These are phyloP conservation scores for Zaprionus ghesquierei DNA, from an alignment of 1,140 invertebrate species.

Conservation along the genomic window DNA sequence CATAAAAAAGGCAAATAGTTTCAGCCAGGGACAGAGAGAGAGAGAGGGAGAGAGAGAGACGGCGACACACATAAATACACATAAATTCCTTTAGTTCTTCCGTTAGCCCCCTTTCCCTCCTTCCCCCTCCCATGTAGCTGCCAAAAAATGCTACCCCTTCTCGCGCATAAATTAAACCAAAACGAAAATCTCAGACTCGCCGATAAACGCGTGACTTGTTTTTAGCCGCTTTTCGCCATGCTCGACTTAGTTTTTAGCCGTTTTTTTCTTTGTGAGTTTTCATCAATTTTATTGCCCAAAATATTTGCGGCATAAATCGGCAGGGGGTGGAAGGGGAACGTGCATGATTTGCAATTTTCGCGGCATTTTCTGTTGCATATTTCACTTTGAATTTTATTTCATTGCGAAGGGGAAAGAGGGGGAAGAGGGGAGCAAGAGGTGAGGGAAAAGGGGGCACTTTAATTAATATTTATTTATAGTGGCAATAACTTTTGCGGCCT, in stretches of 20 bases:
- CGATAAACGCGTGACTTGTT: slow-evolving; percentile 57
- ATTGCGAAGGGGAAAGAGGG: no score
- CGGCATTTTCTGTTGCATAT: slow-evolving; percentile 36
- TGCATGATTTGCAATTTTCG: slow-evolving; percentile 18
- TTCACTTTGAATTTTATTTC: slow-evolving; percentile 38
- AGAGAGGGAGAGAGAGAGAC: not conserved
- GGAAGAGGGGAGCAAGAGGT: no score
- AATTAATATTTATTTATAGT: slow-evolving; percentile 77
- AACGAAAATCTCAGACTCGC: no score
- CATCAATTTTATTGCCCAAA: slow-evolving; percentile 71
- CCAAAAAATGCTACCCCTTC: slow-evolving; percentile 48
- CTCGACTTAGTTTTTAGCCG: slow-evolving; percentile 24
- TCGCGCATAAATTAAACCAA: slow-evolving; percentile 58
- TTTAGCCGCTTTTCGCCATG: slow-evolving; percentile 19
- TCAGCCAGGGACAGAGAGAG: slow-evolving; percentile 8
- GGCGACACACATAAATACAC: not conserved
- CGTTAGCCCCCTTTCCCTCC: not conserved
- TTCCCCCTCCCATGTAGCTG: slow-evolving; percentile 46
- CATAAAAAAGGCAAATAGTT: slow-evolving; percentile 53
- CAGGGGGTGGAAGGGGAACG: not conserved
- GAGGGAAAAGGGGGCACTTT: no score
- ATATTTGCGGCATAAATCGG: slow-evolving; percentile 73
- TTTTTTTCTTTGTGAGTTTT: slow-evolving; percentile 22
- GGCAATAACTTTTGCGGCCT: slow-evolving; percentile 31
- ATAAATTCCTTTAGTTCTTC: slow-evolving; percentile 28